Base-by-base conservation (phyloP, 2,888 invertebrate genomes). In the Aporophyla lueneburgensis region DNA sequence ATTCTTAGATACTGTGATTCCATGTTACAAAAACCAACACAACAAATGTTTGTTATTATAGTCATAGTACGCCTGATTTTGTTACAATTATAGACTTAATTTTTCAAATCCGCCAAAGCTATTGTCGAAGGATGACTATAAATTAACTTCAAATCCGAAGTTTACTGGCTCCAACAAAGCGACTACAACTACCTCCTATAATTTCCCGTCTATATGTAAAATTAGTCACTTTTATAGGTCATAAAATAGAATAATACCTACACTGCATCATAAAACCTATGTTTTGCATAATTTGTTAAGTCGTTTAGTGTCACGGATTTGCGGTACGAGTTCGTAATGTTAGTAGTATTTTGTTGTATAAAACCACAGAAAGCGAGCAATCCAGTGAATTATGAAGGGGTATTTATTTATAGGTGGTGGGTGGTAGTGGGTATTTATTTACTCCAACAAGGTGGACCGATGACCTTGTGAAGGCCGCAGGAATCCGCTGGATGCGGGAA, bases 251-350 rank as follows among this genome's bases (percentile, higher is more conserved):
- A 83, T 85, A 71, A 78, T 78, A 75, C 72, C 56, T 46, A 56
- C 49, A 71, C 73, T 75, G 61, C 16, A 71, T 80, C 77, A 85
- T 82, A 80, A 76, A 80, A 84, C 75, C 76, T 85, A 83, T 85
- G 86, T 87, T 86, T 79, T 76, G 56, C 73, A 86, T 80, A 86
- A 83, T 80, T 87, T 87, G 74, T 65, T 85, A 73, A 76, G 71
- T 80, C 73, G 62, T 75, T 87, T 85, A 71, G 62, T 51, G 63
- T 59, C 59, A 74, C 58, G 51, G 75, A 75, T 74, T 78, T 54
- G 49, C 54, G 63, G 76, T 74, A 80, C 49, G 16, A 67, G 67
- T 74, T 56, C 49, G 27, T 75, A 84, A 74, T 67, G 76, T 74
- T 71, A 59, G 56, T 58, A 56, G 56, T 58, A 56, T 76, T 86